Conservation (phyloP, 2,113 vertebrate species). For the Chitala chitala region DNA sequence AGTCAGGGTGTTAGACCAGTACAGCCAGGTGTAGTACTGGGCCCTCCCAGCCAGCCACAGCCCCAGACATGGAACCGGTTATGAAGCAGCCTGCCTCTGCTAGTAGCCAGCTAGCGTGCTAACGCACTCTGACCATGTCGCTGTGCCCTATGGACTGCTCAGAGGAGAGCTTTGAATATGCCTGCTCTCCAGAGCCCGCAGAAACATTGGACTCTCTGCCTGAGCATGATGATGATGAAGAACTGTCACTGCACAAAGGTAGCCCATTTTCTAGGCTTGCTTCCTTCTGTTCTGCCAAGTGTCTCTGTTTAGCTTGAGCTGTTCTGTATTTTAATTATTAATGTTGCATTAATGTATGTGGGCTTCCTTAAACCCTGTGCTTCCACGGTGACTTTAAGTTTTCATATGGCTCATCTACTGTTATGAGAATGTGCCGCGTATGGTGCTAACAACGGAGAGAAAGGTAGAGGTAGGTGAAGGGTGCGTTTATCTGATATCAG, state of each 20-base stretch:
- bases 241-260: constrained; percentile 71
- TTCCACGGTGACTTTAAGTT: too few relatives aligned
- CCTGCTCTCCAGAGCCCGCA: constrained; percentile 36
- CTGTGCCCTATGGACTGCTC: constrained; percentile 34
- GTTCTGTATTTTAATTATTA: neutral
- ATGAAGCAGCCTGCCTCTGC: constrained; percentile 12
- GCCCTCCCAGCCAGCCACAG: constrained; percentile 30
- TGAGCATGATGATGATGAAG: constrained; percentile 40
- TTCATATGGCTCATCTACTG: too few relatives aligned
- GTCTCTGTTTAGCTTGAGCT: neutral
- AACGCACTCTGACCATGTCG: constrained; percentile 59
- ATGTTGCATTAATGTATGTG: too few relatives aligned
- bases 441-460: neutral
- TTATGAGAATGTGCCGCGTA: too few relatives aligned
- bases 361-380: too few relatives aligned
- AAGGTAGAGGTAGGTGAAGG: neutral
- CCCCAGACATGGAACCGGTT: constrained; percentile 22
- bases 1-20: constrained; percentile 1
- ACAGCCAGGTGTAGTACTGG: constrained; percentile 37
- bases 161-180: constrained; percentile 67
- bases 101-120: constrained; percentile 29
- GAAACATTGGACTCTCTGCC: constrained; percentile 24
- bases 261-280: constrained; percentile 28
- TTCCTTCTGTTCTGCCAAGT: neutral
- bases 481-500: neutral